Evolutionary conservation across 1,140 invertebrate genomes (phyloP).

Genomic region (Heliothis virescens): DNA sequence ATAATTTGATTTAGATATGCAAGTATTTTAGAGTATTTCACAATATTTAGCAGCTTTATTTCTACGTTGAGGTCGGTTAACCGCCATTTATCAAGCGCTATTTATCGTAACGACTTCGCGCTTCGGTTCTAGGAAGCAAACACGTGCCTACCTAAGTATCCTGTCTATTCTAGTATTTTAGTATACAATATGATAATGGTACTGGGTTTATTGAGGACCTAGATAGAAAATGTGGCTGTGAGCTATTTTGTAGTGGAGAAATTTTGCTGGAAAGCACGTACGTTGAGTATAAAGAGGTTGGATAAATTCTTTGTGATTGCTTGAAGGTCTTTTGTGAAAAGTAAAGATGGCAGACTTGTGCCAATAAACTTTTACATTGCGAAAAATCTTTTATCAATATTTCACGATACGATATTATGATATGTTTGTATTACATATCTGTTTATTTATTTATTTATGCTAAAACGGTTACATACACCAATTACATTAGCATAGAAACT

Average conservation of each 20-base stretch:
- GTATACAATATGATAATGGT: slow-evolving; percentile 17
- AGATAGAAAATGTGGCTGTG: neutral
- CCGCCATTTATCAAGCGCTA: slow-evolving; percentile 59
- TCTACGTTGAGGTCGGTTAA: slow-evolving; percentile 24
- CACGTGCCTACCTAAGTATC: slow-evolving; percentile 39
- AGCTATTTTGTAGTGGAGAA: neutral
- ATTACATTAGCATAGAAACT: too few relatives aligned
- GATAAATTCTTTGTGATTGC: too few relatives aligned
- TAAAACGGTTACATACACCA: too few relatives aligned
- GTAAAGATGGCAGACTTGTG: too few relatives aligned
- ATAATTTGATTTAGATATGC: slow-evolving; percentile 14
- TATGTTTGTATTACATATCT: too few relatives aligned
- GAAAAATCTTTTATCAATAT: too few relatives aligned
- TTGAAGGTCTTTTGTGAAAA: too few relatives aligned
- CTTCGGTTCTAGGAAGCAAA: slow-evolving; percentile 52
- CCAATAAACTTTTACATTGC: too few relatives aligned
- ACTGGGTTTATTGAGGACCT: neutral
- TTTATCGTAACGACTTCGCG: slow-evolving; percentile 66
- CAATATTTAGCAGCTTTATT: slow-evolving; percentile 47
- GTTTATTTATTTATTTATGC: too few relatives aligned
- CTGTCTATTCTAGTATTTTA: slow-evolving; percentile 18
- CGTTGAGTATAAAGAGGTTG: too few relatives aligned
- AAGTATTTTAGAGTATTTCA: slow-evolving; percentile 22
- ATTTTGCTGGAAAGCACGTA: too few relatives aligned
- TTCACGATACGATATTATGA: too few relatives aligned